These are phyloP conservation scores for Acrobasis suavella DNA, from an alignment of 2,888 invertebrate genomes.

Conservation along the genomic window DNA sequence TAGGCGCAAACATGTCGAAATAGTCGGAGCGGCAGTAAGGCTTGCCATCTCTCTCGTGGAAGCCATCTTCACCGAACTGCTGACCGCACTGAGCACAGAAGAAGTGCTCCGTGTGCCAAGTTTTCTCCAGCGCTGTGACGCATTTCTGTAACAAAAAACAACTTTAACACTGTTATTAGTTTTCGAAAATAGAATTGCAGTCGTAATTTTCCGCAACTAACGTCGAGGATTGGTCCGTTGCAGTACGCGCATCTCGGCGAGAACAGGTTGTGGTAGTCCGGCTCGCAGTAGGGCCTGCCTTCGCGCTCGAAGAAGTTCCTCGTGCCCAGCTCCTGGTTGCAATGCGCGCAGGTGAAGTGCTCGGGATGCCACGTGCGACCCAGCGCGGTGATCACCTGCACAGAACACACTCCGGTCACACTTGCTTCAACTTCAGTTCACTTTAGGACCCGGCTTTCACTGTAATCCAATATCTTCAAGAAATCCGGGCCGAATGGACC, in stretches of 20 bases:
- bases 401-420: constrained; percentile 47
- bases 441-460: constrained; percentile 21
- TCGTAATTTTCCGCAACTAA: constrained; percentile 78
- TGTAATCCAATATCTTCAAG: constrained; percentile 19
- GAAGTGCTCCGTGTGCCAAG: constrained; percentile 99
- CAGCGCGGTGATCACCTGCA: constrained; percentile 94
- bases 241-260: constrained; percentile 99
- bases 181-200: background rate
- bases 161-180: constrained; percentile 36
- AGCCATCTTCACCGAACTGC: constrained; percentile 98
- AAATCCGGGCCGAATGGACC: constrained; percentile 16
- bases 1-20: constrained; percentile 98
- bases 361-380: constrained; percentile 99
- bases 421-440: constrained; percentile 23
- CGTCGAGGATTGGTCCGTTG: constrained; percentile 99
- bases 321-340: constrained; percentile 97
- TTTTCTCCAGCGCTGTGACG: constrained; percentile 97
- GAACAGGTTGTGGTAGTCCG: constrained; percentile 99
- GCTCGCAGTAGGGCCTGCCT: constrained; percentile 98
- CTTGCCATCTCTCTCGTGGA: constrained; percentile 97
- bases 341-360: constrained; percentile 99
- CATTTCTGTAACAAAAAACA: constrained; percentile 90
- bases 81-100: constrained; percentile 98
- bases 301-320: constrained; percentile 99
- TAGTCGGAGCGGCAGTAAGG: constrained; percentile 98